These are phyloP conservation scores for Eulemur albifrons DNA, from an alignment of 2,797 vertebrate species.

Conservation along the genomic window DNA sequence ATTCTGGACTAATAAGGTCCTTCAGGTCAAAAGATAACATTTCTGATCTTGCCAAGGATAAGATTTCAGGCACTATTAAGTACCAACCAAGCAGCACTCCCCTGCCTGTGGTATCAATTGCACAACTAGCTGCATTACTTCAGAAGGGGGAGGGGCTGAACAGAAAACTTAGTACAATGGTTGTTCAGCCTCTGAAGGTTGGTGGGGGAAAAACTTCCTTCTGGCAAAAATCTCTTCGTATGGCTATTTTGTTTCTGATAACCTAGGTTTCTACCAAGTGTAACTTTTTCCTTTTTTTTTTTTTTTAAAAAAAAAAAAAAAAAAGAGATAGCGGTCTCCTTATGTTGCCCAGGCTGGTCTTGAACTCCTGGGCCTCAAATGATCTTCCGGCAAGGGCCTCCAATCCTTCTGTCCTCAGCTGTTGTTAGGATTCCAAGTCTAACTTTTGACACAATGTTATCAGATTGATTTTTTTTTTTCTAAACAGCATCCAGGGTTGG, in stretches of 20 bases:
- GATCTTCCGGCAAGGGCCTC: no score
- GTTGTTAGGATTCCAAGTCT: background rate
- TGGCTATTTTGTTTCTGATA: background rate
- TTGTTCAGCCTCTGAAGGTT: background rate
- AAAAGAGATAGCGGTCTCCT: no score
- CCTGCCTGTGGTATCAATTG: constrained; percentile 1
- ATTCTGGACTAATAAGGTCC: constrained; percentile 6
- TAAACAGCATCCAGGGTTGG: background rate
- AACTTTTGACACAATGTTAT: background rate
- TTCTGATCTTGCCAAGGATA: background rate
- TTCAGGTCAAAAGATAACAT: background rate
- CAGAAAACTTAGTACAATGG: background rate
- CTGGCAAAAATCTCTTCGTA: background rate
- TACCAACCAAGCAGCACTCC: constrained; percentile 10
- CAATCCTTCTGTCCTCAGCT: no score
- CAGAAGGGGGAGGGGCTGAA: background rate
- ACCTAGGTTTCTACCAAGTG: background rate
- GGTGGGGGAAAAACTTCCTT: background rate
- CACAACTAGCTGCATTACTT: constrained; percentile 1
- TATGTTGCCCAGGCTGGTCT: no score
- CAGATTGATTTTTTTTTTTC: background rate
- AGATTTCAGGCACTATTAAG: constrained; percentile 43
- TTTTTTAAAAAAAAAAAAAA: no score
- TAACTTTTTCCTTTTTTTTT: background rate
- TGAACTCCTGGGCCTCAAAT: no score